A percentile compares a stretch with the other conserved stretches of the same genome.
phyloP scores from a whole-genome alignment of 2,113 vertebrate species.

The Dicaeum eximium region DNA sequence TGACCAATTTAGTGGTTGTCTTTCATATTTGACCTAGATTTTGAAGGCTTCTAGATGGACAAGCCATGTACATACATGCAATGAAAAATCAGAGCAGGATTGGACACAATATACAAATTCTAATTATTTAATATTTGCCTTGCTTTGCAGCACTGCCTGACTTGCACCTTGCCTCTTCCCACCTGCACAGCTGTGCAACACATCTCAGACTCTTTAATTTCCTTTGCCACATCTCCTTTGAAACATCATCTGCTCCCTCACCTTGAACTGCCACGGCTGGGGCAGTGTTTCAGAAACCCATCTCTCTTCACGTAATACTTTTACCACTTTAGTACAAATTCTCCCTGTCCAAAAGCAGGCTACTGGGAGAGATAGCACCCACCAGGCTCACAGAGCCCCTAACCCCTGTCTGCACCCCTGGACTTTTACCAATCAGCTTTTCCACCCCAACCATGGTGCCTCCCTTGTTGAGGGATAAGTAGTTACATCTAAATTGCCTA shows the following conservation, averaged over 20 bases:
- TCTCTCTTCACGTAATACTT: not conserved
- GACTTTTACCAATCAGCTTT: not conserved
- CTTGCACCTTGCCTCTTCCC: not conserved
- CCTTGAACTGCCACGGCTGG: not conserved
- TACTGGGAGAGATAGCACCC: not conserved
- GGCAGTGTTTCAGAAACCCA: not conserved
- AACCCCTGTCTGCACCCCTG: not conserved
- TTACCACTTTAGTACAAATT: not conserved
- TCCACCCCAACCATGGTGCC: not conserved
- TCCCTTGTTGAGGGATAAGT: not conserved
- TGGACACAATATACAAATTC: not conserved
- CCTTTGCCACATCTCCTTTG: not conserved
- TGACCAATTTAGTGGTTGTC: not conserved
- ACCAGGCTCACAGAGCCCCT: not conserved
- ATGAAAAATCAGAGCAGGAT: not conserved
- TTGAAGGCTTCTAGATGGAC: not conserved
- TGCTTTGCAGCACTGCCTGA: not conserved
- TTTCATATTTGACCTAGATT: not conserved
- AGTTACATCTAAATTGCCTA: not conserved
- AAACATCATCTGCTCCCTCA: not conserved
- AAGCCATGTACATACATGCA: not conserved
- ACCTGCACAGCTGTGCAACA: not conserved
- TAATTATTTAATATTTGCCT: not conserved
- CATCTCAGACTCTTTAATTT: not conserved
- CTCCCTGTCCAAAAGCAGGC: not conserved